Percentiles rank a stretch among this genome's conserved stretches.
Conservation (phyloP, 1,140 invertebrate genomes). For the Antheraea pernyi region DNA sequence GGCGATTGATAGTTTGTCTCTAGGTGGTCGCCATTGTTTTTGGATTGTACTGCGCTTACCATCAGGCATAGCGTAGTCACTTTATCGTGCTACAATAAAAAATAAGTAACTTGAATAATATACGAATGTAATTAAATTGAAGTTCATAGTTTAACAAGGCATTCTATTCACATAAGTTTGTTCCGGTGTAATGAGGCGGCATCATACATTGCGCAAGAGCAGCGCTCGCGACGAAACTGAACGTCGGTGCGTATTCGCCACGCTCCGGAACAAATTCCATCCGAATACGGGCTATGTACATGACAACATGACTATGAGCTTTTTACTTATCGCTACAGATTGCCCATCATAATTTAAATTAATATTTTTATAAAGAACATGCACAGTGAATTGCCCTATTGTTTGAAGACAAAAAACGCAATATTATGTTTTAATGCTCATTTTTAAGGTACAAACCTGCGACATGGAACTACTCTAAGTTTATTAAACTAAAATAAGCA, state of each 20-base stretch:
- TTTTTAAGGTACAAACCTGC: not conserved
- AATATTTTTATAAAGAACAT: constrained; percentile 5
- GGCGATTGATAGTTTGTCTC: too few species aligned
- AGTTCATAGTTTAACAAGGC: not conserved
- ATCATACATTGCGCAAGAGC: constrained; percentile 55
- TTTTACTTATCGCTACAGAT: constrained; percentile 21
- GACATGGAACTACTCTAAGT: not conserved
- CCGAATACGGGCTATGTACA: constrained; percentile 46
- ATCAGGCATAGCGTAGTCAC: too few species aligned
- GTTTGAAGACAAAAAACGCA: not conserved
- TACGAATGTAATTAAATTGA: not conserved
- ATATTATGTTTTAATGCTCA: not conserved
- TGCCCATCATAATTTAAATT: not conserved
- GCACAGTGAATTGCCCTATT: not conserved
- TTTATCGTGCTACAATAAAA: too few species aligned
- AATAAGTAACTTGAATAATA: too few species aligned
- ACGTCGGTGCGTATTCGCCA: constrained; percentile 52
- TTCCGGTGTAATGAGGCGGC: constrained; percentile 62
- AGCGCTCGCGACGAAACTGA: constrained; percentile 41
- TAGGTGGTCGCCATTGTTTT: too few species aligned
- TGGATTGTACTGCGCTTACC: too few species aligned
- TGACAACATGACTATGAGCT: constrained; percentile 41
- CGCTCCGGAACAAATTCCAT: constrained; percentile 62
- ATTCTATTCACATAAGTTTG: constrained; percentile 35
- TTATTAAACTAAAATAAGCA: too few species aligned